Evolutionary conservation across 2,797 vertebrate genomes (phyloP), one percentile per base, ranked within the genome.

Genomic region (Platyrinchus mystaceus): DNA sequence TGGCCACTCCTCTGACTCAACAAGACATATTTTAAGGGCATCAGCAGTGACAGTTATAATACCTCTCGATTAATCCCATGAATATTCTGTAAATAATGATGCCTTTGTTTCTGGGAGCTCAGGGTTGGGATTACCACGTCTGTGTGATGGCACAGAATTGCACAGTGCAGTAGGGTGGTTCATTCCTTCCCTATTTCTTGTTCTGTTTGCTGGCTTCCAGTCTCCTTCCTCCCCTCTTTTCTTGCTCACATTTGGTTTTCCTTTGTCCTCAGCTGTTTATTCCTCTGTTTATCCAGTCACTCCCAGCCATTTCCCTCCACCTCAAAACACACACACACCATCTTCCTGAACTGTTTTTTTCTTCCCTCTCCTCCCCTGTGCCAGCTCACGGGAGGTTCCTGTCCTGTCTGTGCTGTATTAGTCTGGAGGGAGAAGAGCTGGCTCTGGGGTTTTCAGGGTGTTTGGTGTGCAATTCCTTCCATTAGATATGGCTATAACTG

Each of bases 401-500:
- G 0, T 74, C 59, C 63, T 66, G 9, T 64, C 70, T 64, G 84
- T 68, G 28, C 70, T 87, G 0, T 46, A 3, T 76, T 84, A 16
- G 19, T 49, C 32, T 75, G 19, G 39, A 88, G 63, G 36, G 37
- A 66, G 59, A 78, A 68, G 53, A 88, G 73, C 69, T 93, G 63
- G 9, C 58, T 79, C 70, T 71, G 74, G 63, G n/a, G 15, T 53
- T 66, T 18, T 85, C 79, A 68, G 52, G 28, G 26, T 13, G n/a
- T 50, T 43, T 50, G 52, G 4, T 63, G 41, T 86, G 60, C 44
- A 2, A 8, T 92, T 34, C 34, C 53, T 69, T 59, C 64, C 94
- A 10, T 12, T 44, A 98, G 99, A 91, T 99, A 99, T 0, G 99
- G 98, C 84, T 99, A 99, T 85, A 99, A 99, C 97, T 99, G 99